Evolutionary conservation across 2,113 vertebrate genomes (phyloP).

Genomic region (Cebus imitator): DNA sequence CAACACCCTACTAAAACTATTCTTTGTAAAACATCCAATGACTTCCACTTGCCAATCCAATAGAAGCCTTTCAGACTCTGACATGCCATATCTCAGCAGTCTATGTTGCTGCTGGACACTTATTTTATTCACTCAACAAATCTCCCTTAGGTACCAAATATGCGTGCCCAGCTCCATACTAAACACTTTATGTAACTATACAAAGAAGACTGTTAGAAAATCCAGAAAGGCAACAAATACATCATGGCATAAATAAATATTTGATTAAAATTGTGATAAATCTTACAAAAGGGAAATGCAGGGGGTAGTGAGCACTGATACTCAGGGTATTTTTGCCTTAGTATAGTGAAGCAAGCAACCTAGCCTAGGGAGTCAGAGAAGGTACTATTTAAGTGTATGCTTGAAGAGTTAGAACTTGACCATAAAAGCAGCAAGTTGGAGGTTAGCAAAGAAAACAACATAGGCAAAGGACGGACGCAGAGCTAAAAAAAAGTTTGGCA

Average conservation of each 20-base stretch:
- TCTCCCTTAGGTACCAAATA: background rate
- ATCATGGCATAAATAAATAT: background rate
- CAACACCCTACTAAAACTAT: background rate
- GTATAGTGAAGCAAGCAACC: background rate
- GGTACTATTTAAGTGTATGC: background rate
- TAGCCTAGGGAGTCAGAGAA: background rate
- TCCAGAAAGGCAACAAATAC: background rate
- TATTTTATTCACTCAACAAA: background rate
- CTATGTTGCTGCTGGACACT: background rate
- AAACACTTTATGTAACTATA: background rate
- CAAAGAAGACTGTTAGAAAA: background rate
- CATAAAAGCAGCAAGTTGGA: background rate
- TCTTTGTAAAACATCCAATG: background rate
- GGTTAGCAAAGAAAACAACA: background rate
- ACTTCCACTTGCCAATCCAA: background rate
- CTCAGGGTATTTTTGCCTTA: background rate
- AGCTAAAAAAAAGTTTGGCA: background rate
- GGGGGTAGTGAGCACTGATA: background rate
- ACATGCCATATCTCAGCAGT: background rate
- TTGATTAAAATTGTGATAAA: background rate
- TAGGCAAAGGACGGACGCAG: background rate
- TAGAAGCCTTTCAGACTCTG: background rate
- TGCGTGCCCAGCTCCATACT: background rate
- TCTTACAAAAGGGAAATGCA: background rate
- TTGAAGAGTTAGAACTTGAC: background rate